Conservation (phyloP, 2,113 vertebrate genomes). For the Xenopus tropicalis region UCB_Xtro_10.0 CM004447.2:10191001-10191500, state of each 20-base stretch:
- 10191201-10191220: neutral
- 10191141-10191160: neutral
- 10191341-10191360: too few relatives aligned
- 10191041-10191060: neutral
- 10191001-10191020: neutral
- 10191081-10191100: neutral
- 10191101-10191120: neutral
- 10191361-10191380: too few relatives aligned
- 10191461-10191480: too few relatives aligned
- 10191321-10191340: neutral
- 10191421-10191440: too few relatives aligned
- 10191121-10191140: conserved; percentile 1
- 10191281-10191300: neutral
- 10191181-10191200: neutral
- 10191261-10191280: neutral
- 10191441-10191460: too few relatives aligned
- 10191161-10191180: conserved; percentile 1
- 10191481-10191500: too few relatives aligned
- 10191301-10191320: neutral
- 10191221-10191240: neutral
- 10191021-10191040: neutral
- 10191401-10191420: too few relatives aligned
- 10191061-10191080: neutral
- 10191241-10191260: neutral
- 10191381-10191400: too few relatives aligned